phyloP scores from a whole-genome alignment of 2,888 invertebrate species.

The Xanthia icteritia region DNA sequence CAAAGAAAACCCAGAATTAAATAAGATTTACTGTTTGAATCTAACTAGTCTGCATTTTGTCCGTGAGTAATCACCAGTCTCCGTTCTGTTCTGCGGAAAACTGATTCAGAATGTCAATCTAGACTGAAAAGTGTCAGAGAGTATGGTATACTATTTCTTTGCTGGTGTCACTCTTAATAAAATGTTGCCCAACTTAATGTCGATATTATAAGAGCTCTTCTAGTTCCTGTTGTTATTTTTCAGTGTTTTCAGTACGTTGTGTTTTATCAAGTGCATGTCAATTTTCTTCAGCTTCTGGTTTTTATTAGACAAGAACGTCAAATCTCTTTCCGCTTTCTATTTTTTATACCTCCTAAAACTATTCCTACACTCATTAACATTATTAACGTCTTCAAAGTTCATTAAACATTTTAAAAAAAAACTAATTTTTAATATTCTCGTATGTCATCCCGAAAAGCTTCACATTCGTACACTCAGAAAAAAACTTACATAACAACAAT shows the following conservation, averaged over 20 bases:
- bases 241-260: not conserved
- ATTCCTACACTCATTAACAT: not conserved
- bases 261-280: too few relatives aligned
- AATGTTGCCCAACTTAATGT: not conserved
- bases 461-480: constrained; percentile 46
- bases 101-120: constrained; percentile 60
- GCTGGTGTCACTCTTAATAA: not conserved
- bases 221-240: not conserved
- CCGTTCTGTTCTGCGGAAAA: constrained; percentile 45
- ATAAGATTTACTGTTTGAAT: constrained; percentile 51
- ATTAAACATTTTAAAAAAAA: not conserved
- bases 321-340: not conserved
- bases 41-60: constrained; percentile 52
- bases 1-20: constrained; percentile 58
- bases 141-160: not conserved
- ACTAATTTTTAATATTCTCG: not conserved
- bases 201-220: not conserved
- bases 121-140: constrained; percentile 15
- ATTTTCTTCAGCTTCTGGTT: not conserved
- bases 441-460: not conserved
- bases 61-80: constrained; percentile 63
- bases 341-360: not conserved
- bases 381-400: not conserved
- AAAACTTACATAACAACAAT: constrained; percentile 69
- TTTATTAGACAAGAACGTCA: not conserved